Base-by-base conservation (phyloP, 2,113 vertebrate species). In the Vicugna pacos region DNA sequence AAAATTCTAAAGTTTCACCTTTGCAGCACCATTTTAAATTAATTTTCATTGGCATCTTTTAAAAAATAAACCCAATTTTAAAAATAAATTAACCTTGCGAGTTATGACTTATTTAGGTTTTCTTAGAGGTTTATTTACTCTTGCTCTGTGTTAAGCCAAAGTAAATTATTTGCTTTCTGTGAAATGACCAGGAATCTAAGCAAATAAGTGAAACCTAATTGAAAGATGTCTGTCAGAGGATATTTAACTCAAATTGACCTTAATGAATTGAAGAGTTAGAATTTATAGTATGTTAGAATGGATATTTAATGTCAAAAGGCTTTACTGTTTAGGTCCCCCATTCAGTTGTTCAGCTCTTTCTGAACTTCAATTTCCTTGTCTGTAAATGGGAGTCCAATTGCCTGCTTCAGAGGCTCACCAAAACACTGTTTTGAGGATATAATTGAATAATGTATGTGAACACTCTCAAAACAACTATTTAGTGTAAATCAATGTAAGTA, bases 321-420 rank as follows among this genome's bases (percentile, higher is more conserved):
- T 77, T 60, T 64, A 13, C 12, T 50, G 3, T 69, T 89, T 89
- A 52, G 24, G 3, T 62, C 42, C 42, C 8, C n/a, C 52, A 35
- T 8, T 58, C 35, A 93, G 48, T 58, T 83, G 15, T 48, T 54
- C 65, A 52, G 65, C 35, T 89, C 8, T 87, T 83, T 94, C 89
- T 93, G 64, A 86, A 92, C 94, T 96, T 97, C 92, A 92, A 92
- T 95, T 98, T 96, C 79, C 92, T 97, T 95, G 62, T 93, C 75
- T 95, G 79, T 85, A 95, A 95, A 95, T 93, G 87, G 86, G 56
- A 95, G 38, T 91, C 69, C 77, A 67, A n/a, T 28, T n/a, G 65
- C n/a, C 69, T 76, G 22, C 26, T 86, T 92, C 46, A 92, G 70
- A 93, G 81, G 52, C 32, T 75, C 48, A 84, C 46, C 56, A 64